Evolutionary conservation across 2,113 vertebrate genomes (phyloP).

Genomic region (Cephalopholis sonnerati): DNA sequence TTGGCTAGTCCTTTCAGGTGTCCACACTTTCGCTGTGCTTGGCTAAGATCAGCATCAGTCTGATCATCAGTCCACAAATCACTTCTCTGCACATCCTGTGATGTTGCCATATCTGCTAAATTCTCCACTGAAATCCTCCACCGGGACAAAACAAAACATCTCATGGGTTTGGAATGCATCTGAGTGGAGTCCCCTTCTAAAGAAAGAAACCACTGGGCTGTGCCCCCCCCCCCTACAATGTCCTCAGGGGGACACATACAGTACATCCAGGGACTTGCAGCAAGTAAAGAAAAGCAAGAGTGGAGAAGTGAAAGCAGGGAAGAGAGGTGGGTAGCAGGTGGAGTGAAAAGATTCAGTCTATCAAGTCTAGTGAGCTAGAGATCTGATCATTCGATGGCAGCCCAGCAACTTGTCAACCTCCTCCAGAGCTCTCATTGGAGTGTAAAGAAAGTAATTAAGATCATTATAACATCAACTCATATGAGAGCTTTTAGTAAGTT

Average conservation of each 20-base stretch:
- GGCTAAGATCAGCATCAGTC: conserved; percentile 47
- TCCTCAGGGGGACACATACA: conserved; percentile 42
- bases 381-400: conserved; percentile 43
- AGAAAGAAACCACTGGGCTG: conserved; percentile 65
- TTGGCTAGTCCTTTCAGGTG: conserved; percentile 61
- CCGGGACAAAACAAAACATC: conserved; percentile 20
- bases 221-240: not conserved
- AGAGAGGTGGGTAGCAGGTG: conserved; percentile 26
- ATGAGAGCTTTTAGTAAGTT: conserved; percentile 42
- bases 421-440: conserved; percentile 35
- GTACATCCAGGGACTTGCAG: conserved; percentile 49
- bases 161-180: conserved; percentile 67
- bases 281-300: conserved; percentile 53
- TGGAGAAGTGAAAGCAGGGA: conserved; percentile 58
- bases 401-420: conserved; percentile 45
- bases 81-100: conserved; percentile 1
- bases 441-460: conserved; percentile 62
- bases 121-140: conserved; percentile 34
- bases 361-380: conserved; percentile 33
- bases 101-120: not conserved
- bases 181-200: conserved; percentile 45
- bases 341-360: conserved; percentile 50
- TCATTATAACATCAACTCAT: conserved; percentile 37
- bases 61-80: conserved; percentile 32
- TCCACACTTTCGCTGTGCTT: conserved; percentile 58